Evolutionary conservation across 2,113 vertebrate species (phyloP).

Genomic region (Corythornis vintsioides): DNA sequence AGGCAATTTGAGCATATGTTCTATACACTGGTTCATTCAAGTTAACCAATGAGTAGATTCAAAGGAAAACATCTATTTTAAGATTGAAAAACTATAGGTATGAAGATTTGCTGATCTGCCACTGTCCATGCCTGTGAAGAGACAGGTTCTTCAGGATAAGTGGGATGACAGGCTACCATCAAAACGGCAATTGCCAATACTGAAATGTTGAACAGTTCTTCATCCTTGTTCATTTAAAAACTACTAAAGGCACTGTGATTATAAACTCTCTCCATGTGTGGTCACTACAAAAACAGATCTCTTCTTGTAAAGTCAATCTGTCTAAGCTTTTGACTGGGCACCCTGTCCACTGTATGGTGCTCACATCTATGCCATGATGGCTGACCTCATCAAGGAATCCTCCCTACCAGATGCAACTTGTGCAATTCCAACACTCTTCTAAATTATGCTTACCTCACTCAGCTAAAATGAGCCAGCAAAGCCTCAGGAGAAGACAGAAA

Average conservation of each 20-base stretch:
- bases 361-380: not conserved
- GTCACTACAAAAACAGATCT: not conserved
- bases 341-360: not conserved
- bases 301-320: not conserved
- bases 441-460: not conserved
- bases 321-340: not conserved
- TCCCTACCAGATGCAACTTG: fast-evolving
- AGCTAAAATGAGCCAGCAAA: not conserved
- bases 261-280: not conserved
- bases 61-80: not conserved
- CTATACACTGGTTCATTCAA: not conserved
- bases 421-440: not conserved
- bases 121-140: not conserved
- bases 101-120: not conserved
- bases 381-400: not conserved
- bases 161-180: not conserved
- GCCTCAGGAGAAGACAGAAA: not conserved
- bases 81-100: not conserved
- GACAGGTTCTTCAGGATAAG: not conserved
- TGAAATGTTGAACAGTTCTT: not conserved
- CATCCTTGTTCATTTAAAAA: not conserved
- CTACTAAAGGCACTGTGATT: not conserved
- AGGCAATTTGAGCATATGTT: not conserved
- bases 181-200: not conserved
- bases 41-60: not conserved